phyloP scores from a whole-genome alignment of 2,888 invertebrate species.

The Octonoba sinensis region DNA sequence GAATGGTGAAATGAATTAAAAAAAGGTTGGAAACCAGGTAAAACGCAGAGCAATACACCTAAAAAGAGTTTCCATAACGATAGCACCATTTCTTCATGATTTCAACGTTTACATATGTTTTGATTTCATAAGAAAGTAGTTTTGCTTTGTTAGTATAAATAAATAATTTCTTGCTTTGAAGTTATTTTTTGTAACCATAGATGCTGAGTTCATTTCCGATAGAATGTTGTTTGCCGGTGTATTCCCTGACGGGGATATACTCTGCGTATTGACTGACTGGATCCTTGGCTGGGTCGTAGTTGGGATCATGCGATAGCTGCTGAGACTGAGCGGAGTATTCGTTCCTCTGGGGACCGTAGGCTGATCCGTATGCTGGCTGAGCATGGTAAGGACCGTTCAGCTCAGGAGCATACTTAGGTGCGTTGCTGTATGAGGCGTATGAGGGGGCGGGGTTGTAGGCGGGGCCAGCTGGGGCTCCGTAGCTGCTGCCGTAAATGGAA shows the following conservation, averaged over 20 bases:
- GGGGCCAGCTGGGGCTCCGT: neutral
- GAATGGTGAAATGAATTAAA: too few species aligned
- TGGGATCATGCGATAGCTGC: slow-evolving; percentile 43
- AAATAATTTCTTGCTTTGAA: too few species aligned
- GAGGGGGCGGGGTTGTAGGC: neutral
- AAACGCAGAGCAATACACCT: too few species aligned
- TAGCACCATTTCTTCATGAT: too few species aligned
- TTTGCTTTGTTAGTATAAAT: too few species aligned
- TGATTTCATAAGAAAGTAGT: too few species aligned
- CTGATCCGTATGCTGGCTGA: neutral
- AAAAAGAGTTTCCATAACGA: too few species aligned
- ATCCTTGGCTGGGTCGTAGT: slow-evolving; percentile 52
- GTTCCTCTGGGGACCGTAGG: slow-evolving; percentile 42
- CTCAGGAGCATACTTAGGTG: slow-evolving; percentile 1
- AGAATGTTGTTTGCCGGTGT: slow-evolving; percentile 24
- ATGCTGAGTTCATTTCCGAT: slow-evolving; percentile 45
- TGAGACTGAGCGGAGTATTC: slow-evolving; percentile 38
- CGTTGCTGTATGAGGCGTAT: slow-evolving; percentile 9
- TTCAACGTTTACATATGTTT: too few species aligned
- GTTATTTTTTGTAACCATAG: slow-evolving; percentile 53
- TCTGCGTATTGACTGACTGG: slow-evolving; percentile 59
- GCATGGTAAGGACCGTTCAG: slow-evolving; percentile 7
- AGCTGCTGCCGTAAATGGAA: slow-evolving; percentile 50
- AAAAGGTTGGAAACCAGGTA: too few species aligned
- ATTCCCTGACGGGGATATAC: slow-evolving; percentile 42